These are phyloP conservation scores for Cervus canadensis DNA, from an alignment of 2,113 vertebrate species.

Conservation along the genomic window DNA sequence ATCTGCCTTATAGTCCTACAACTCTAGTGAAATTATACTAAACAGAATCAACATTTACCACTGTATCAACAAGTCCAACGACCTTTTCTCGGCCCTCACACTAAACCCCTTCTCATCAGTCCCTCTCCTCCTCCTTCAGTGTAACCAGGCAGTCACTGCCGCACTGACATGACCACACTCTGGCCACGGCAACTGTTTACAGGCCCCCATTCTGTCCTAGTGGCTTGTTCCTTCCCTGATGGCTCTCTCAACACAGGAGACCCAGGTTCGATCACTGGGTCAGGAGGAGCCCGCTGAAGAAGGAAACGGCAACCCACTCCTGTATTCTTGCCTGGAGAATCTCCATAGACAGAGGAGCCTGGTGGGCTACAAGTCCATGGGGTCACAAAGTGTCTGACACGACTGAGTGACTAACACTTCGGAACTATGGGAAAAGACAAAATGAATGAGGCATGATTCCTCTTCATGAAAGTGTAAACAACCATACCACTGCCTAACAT, in stretches of 20 bases:
- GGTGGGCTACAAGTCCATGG: not conserved
- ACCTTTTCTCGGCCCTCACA: not conserved
- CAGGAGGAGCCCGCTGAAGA: not conserved
- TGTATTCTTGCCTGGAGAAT: not conserved
- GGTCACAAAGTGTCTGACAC: not conserved
- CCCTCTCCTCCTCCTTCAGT: not conserved
- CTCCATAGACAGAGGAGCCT: not conserved
- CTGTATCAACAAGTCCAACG: not conserved
- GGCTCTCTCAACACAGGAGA: not conserved
- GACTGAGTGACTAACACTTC: not conserved
- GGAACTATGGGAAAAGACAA: not conserved
- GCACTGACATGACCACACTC: not conserved
- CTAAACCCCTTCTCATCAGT: not conserved
- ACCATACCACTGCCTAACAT: not conserved
- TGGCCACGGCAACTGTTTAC: not conserved
- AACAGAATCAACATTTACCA: not conserved
- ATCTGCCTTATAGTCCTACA: not conserved
- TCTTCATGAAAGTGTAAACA: not conserved
- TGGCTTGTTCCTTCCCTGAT: not conserved
- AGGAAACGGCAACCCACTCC: not conserved
- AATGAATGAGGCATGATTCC: not conserved
- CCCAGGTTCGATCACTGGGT: not conserved
- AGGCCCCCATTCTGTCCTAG: not conserved
- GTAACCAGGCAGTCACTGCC: not conserved
- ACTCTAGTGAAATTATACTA: not conserved